A percentile compares a stretch with the other conserved stretches of the same genome.
phyloP scores from a whole-genome alignment of 2,888 invertebrate species.

The Notodonta dromedarius region DNA sequence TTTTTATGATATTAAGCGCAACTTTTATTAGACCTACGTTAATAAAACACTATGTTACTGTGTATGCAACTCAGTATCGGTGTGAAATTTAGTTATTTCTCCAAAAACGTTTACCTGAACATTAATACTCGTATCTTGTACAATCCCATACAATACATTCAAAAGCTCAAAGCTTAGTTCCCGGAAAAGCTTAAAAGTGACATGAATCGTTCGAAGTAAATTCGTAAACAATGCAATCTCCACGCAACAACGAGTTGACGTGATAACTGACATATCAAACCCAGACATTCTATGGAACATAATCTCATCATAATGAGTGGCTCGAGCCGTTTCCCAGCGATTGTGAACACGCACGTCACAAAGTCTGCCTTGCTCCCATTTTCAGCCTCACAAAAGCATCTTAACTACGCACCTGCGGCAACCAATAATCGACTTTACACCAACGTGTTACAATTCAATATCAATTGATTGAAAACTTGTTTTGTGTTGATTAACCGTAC shows the following conservation, averaged over 20 bases:
- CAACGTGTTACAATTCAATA: conserved; percentile 40
- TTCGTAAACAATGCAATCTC: conserved; percentile 7
- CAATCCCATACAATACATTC: not conserved
- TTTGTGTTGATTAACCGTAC: conserved; percentile 49
- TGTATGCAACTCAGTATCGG: no score
- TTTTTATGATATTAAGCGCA: no score
- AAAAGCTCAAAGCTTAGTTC: not conserved
- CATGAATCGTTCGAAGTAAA: not conserved
- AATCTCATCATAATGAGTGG: conserved; percentile 60
- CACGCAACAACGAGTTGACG: conserved; percentile 15
- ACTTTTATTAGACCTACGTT: no score
- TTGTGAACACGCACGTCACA: conserved; percentile 62
- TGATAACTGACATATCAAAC: conserved; percentile 35
- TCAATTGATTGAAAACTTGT: conserved; percentile 41
- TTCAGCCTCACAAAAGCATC: conserved; percentile 12
- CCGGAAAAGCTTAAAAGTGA: not conserved
- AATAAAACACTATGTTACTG: no score
- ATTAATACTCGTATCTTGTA: not conserved
- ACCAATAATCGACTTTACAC: conserved; percentile 48
- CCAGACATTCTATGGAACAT: conserved; percentile 39
- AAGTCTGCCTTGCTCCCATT: conserved; percentile 28
- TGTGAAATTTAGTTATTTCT: no score
- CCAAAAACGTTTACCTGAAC: not conserved
- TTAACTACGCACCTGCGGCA: conserved; percentile 26
- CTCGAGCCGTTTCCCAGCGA: conserved; percentile 58